A percentile compares a stretch with the other conserved stretches of the same genome.
These are phyloP conservation scores for Equus przewalskii DNA, from an alignment of 2,113 vertebrate genomes.

Conservation along the genomic window DNA sequence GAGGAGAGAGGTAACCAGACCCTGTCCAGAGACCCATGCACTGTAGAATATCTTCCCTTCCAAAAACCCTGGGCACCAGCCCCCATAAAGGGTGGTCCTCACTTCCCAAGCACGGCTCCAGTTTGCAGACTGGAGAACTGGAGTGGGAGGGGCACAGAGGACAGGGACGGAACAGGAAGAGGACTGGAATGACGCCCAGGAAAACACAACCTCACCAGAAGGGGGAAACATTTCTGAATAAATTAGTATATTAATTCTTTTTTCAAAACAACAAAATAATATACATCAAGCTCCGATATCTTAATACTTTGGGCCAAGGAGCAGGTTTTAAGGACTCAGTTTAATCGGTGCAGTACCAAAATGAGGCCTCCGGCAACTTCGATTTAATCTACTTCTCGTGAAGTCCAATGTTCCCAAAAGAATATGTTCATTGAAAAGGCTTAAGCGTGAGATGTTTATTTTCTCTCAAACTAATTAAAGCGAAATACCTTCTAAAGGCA, in stretches of 20 bases:
- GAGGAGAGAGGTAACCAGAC: background rate
- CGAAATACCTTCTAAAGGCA: constrained; percentile 42
- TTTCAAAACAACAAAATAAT: background rate
- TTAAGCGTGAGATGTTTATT: background rate
- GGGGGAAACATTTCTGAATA: background rate
- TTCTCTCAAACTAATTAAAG: constrained; percentile 52
- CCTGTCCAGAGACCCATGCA: background rate
- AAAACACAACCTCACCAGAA: background rate
- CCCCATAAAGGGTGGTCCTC: background rate
- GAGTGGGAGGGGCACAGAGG: background rate
- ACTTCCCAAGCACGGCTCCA: background rate
- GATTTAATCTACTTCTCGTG: background rate
- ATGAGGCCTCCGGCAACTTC: background rate
- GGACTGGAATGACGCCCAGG: background rate
- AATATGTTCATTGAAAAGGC: background rate
- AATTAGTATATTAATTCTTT: background rate
- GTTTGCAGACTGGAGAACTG: background rate
- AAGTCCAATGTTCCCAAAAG: background rate
- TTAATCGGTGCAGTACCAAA: background rate
- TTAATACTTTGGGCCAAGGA: background rate
- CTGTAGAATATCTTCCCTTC: background rate
- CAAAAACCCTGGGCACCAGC: background rate
- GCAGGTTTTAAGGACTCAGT: background rate
- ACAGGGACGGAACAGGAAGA: too few species aligned
- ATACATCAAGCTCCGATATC: background rate